These are phyloP conservation scores for Crocallis elinguaria DNA, from an alignment of 2,888 invertebrate genomes.

Conservation along the genomic window DNA sequence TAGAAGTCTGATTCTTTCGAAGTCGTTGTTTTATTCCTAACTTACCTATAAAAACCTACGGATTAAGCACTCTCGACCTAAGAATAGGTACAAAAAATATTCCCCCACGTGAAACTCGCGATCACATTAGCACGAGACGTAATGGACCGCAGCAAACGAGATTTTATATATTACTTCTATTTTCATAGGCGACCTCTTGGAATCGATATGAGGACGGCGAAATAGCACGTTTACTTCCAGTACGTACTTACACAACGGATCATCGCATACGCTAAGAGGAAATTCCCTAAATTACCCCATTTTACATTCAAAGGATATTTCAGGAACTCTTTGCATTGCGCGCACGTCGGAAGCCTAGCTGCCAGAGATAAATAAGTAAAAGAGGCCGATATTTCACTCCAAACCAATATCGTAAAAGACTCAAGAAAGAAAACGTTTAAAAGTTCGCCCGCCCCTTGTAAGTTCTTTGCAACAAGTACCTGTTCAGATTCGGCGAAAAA, in stretches of 20 bases:
- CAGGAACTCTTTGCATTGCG: constrained; percentile 58
- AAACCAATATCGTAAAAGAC: constrained; percentile 73
- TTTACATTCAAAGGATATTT: constrained; percentile 61
- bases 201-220: constrained; percentile 16
- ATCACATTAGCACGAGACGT: constrained; percentile 17
- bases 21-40: no score
- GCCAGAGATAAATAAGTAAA: constrained; percentile 74
- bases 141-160: constrained; percentile 18
- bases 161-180: constrained; percentile 23
- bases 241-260: constrained; percentile 35
- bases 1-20: no score
- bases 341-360: constrained; percentile 65
- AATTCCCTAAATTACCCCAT: constrained; percentile 58
- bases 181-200: constrained; percentile 9
- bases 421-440: constrained; percentile 56
- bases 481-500: constrained; percentile 34
- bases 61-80: no score
- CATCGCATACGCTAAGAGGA: constrained; percentile 45
- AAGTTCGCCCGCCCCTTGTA: constrained; percentile 43
- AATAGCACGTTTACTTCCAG: constrained; percentile 19
- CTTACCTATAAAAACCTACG: no score
- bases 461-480: constrained; percentile 33
- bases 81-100: constrained; percentile 27
- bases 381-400: constrained; percentile 70
- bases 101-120: constrained; percentile 1